Base-by-base conservation (phyloP, 2,113 vertebrate genomes). In the Ictalurus furcatus region DNA sequence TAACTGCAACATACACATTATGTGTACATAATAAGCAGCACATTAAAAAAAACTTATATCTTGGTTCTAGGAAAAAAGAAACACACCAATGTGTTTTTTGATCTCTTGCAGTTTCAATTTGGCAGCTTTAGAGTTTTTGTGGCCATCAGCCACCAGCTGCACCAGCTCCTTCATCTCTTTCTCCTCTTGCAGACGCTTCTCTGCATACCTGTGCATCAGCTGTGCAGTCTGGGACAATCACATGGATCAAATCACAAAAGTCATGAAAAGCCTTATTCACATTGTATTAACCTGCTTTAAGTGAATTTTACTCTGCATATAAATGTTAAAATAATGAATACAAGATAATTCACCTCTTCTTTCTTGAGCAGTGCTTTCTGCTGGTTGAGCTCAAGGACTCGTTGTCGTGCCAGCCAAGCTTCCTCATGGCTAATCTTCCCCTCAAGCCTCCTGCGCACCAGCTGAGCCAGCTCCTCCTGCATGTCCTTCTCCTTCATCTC, bases 41-140 rank as follows among this genome's bases (percentile, higher is more conserved):
- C 34, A 37, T 34, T 80, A 28, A 48, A 56, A 85, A n/a, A 59
- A 44, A 48, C 30, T 30, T n/a, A 3, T 16, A 37, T 37, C 37
- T 28, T 37, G 30, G 8, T 4, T 54, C 21, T 44, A 76, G n/a
- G 19, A 82, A 82, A 44, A 76, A 54, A 69, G 4, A 59, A 44
- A 78, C 52, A 1, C 95, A 99, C 98, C 98, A 93, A 95, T 97
- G 69, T 92, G 95, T 84, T 94, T 96, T 69, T 99, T 98, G 90
- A 94, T 89, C 90, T 96, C 95, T 86, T 95, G 93, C 25, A 98
- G 92, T 90, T 95, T 97, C 67, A 89, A 88, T 95, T 96, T 96
- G 0, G 94, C 97, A 83, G 90, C 89, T 92, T 96, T 97, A 73
- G 95, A 92, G 76, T 97, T 98, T 93, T 97, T 97, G 92, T 97